phyloP scores from a whole-genome alignment of 2,797 vertebrate species.

The Pogoniulus pusillus region DNA sequence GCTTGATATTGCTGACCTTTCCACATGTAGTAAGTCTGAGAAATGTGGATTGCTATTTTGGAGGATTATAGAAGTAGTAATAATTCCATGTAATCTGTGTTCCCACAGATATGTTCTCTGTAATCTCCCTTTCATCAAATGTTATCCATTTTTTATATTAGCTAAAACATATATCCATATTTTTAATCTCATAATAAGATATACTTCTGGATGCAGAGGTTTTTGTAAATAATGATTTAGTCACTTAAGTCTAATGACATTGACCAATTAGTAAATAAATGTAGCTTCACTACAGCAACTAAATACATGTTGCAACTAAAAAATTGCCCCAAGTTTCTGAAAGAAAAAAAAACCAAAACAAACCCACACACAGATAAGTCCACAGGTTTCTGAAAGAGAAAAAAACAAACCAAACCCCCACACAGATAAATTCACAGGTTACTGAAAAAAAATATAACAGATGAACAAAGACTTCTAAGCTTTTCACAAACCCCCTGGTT shows the following conservation, averaged over 20 bases:
- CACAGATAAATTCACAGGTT: too few relatives aligned
- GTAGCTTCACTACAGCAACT: background rate
- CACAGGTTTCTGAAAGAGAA: background rate
- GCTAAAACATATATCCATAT: background rate
- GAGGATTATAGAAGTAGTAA: background rate
- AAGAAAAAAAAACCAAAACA: background rate
- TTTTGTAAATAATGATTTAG: constrained; percentile 30
- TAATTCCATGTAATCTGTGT: background rate
- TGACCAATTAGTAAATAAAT: background rate
- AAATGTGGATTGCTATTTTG: background rate
- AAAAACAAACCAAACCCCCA: too few relatives aligned
- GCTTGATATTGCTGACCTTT: background rate
- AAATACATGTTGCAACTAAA: background rate
- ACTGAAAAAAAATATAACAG: background rate
- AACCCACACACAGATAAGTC: too few relatives aligned
- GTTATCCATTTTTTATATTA: background rate
- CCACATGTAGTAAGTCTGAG: background rate
- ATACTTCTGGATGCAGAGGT: background rate
- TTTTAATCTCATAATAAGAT: background rate
- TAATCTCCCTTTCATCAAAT: constrained; percentile 6
- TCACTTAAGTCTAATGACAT: background rate
- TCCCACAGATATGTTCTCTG: background rate
- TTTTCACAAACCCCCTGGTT: background rate
- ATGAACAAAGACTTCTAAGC: background rate
- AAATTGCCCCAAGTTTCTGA: background rate